Conservation (phyloP, 2,113 vertebrate species). For the crab-eating macaque (Macaca fascicularis) region DNA sequence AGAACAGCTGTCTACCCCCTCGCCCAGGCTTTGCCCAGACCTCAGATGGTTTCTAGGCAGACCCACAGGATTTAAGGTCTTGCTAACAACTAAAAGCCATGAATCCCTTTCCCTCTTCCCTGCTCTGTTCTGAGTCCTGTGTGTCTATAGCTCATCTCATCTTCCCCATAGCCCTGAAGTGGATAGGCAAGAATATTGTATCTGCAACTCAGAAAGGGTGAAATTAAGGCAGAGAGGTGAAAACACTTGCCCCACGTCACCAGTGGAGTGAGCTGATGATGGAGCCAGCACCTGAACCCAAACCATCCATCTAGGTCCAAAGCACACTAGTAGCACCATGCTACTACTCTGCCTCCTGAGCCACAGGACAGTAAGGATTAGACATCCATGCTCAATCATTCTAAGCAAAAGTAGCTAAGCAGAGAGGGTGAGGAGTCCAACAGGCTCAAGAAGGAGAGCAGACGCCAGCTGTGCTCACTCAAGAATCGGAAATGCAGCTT, state of each 20-base stretch:
- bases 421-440: not conserved
- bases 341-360: not conserved
- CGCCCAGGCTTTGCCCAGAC: not conserved
- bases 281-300: not conserved
- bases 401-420: not conserved
- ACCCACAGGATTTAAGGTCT: not conserved
- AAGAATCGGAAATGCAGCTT: not conserved
- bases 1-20: not conserved
- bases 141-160: not conserved
- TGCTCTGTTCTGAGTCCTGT: not conserved
- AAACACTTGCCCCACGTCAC: too few species aligned
- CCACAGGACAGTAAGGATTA: not conserved
- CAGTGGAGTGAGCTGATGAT: too few species aligned
- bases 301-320: not conserved
- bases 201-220: not conserved
- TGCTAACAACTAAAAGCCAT: not conserved
- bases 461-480: not conserved
- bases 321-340: not conserved
- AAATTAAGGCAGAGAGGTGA: not conserved
- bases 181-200: accelerated
- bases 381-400: too few species aligned
- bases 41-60: not conserved
- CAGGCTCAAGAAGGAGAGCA: not conserved
- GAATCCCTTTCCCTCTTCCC: not conserved
- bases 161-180: not conserved